These are phyloP conservation scores for Cydia pomonella DNA, from an alignment of 1,140 invertebrate genomes.

Conservation along the genomic window DNA sequence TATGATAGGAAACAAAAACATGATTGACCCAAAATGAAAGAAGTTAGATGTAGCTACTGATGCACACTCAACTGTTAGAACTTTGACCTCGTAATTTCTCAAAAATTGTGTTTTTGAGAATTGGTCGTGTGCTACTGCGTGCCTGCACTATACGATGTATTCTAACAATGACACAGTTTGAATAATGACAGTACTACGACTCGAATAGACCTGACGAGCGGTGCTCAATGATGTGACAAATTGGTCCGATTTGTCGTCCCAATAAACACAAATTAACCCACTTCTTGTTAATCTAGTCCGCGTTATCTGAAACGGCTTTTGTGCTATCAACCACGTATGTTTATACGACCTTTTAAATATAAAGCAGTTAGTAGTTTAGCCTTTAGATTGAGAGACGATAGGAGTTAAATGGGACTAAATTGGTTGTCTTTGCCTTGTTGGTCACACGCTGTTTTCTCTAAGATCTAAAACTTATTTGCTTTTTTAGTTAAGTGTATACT, in stretches of 20 bases:
- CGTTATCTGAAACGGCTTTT: neutral
- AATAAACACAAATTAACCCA: constrained; percentile 31
- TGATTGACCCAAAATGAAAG: too few species aligned
- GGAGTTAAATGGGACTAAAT: constrained; percentile 5
- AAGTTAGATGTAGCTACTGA: too few species aligned
- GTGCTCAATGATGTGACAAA: constrained; percentile 17
- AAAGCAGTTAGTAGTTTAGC: neutral
- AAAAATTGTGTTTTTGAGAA: too few species aligned
- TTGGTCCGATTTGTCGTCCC: constrained; percentile 25
- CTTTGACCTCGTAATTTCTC: too few species aligned
- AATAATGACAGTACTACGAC: constrained; percentile 10
- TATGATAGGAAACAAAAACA: too few species aligned
- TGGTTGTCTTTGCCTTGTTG: neutral
- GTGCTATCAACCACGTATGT: neutral
- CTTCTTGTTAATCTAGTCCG: neutral
- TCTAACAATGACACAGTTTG: neutral
- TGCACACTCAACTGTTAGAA: too few species aligned
- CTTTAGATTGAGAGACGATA: constrained; percentile 11
- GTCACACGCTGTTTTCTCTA: neutral
- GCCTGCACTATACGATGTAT: neutral
- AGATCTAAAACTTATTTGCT: neutral
- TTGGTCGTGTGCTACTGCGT: too few species aligned
- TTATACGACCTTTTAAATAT: neutral
- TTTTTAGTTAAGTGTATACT: neutral
- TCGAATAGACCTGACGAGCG: neutral